Conservation (phyloP, 2,797 vertebrate species). For the Leptatherina wallacei region DNA sequence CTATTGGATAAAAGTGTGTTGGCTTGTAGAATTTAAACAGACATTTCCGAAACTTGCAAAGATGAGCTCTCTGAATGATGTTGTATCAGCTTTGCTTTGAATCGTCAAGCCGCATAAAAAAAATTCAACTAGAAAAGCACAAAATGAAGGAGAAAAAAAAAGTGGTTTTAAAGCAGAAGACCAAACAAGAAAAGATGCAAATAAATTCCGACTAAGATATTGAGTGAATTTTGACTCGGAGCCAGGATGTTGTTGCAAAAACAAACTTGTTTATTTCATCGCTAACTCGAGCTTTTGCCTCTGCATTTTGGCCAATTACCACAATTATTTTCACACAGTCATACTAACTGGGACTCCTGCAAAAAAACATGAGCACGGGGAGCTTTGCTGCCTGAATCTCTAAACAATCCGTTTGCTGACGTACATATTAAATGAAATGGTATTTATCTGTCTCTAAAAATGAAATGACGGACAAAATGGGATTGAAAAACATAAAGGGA, state of each 20-base stretch:
- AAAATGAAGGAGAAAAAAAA: too few relatives aligned
- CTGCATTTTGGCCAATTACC: neutral
- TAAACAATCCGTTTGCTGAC: constrained; percentile 6
- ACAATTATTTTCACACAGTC: neutral
- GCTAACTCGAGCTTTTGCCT: neutral
- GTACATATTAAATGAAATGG: constrained; percentile 20
- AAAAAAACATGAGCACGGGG: neutral
- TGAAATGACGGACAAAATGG: neutral
- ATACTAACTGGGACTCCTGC: neutral
- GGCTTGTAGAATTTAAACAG: neutral
- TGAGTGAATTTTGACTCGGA: too few relatives aligned
- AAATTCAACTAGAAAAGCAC: too few relatives aligned
- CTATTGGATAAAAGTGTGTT: neutral
- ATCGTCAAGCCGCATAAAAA: neutral
- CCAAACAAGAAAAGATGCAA: neutral
- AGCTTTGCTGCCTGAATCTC: neutral
- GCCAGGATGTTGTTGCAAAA: too few relatives aligned
- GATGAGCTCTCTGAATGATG: neutral
- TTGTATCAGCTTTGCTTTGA: neutral
- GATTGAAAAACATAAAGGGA: neutral
- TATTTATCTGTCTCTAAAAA: neutral
- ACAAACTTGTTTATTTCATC: too few relatives aligned
- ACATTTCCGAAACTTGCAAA: neutral
- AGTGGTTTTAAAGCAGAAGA: neutral
- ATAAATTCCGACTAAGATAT: neutral